Conservation (phyloP, 2,888 invertebrate species). For the Dusona sp. region DNA sequence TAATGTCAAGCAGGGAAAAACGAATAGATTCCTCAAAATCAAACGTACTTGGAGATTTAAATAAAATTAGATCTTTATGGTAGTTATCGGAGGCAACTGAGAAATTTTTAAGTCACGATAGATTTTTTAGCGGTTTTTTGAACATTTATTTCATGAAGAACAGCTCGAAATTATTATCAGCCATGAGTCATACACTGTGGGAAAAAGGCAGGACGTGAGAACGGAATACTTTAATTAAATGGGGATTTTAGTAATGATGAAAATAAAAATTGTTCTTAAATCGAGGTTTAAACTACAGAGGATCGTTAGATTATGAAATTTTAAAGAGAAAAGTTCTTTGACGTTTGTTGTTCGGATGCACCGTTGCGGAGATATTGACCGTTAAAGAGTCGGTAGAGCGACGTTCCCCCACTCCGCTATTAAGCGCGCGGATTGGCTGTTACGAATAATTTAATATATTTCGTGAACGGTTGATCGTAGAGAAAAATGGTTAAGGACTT, state of each 20-base stretch:
- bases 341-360: no score
- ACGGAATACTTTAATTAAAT: not conserved
- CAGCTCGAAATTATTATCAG: no score
- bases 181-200: no score
- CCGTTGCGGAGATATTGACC: no score
- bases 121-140: not conserved
- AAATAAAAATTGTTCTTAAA: not conserved
- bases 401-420: no score
- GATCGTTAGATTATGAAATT: not conserved
- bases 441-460: no score
- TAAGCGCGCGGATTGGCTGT: no score
- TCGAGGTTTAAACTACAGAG: not conserved
- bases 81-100: no score
- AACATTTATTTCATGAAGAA: not conserved
- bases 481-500: no score
- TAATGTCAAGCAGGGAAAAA: not conserved
- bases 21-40: not conserved
- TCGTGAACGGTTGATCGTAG: no score
- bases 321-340: not conserved
- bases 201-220: no score
- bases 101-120: not conserved
- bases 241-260: not conserved
- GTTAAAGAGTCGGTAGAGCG: no score
- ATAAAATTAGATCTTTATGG: not conserved
- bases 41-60: not conserved